A percentile compares a stretch with the other conserved stretches of the same genome.
Conservation (phyloP, 2,797 vertebrate species). For the Coccyzus lansbergi region DNA sequence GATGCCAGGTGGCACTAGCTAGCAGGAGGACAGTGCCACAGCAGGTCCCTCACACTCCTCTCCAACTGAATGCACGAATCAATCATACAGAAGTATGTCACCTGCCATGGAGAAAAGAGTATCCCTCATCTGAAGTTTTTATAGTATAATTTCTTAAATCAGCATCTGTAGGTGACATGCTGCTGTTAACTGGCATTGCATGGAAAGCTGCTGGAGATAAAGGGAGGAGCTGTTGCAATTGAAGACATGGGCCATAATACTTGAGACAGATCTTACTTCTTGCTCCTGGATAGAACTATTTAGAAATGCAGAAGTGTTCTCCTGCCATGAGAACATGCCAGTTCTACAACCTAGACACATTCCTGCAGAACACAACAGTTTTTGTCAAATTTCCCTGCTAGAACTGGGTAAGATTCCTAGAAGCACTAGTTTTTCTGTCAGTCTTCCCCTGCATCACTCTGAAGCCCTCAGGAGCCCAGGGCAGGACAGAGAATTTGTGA, state of each 20-base stretch:
- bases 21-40: too few relatives aligned
- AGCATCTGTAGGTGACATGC: neutral
- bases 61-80: neutral
- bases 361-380: neutral
- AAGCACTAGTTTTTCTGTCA: neutral
- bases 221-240: neutral
- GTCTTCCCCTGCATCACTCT: neutral
- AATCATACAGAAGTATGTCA: neutral
- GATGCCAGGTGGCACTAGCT: neutral
- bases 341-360: neutral
- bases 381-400: neutral
- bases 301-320: neutral
- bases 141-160: neutral
- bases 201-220: neutral
- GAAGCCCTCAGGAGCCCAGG: neutral
- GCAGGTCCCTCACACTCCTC: neutral
- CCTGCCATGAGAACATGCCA: accelerated
- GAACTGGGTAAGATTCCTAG: neutral
- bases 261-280: neutral
- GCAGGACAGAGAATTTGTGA: neutral
- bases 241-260: neutral
- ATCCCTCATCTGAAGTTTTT: neutral
- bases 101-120: neutral
- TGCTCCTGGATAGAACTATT: neutral
- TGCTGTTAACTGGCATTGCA: neutral